phyloP scores from a whole-genome alignment of 2,797 vertebrate genomes.

The Pantherophis vulpinus region DNA sequence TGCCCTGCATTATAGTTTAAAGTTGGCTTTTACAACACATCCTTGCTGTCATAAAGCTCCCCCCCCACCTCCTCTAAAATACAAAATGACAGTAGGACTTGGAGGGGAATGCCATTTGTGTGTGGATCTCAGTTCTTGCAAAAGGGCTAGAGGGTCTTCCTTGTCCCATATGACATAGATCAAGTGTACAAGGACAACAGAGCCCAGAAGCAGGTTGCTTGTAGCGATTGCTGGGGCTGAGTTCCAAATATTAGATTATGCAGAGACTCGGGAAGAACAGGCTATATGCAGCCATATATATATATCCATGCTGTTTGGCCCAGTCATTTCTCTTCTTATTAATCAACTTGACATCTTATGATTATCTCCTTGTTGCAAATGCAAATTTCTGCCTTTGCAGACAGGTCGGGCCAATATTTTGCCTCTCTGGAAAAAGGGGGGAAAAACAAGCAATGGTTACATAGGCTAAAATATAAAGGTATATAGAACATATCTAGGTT shows the following conservation, averaged over 20 bases:
- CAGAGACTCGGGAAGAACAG: accelerated
- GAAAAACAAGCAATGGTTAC: background rate
- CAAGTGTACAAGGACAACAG: constrained; percentile 17
- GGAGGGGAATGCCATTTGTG: constrained; percentile 17
- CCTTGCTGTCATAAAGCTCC: background rate
- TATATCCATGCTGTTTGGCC: background rate
- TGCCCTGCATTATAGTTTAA: constrained; percentile 53
- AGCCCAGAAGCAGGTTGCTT: background rate
- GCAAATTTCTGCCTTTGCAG: background rate
- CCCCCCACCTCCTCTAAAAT: constrained; percentile 24
- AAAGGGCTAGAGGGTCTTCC: background rate
- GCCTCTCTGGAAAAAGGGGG: background rate
- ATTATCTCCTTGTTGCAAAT: accelerated
- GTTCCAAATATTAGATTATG: background rate
- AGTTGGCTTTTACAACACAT: constrained; percentile 45
- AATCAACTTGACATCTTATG: background rate
- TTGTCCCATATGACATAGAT: constrained; percentile 12
- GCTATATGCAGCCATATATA: background rate
- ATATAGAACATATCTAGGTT: background rate
- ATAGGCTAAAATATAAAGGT: accelerated
- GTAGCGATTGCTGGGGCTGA: background rate
- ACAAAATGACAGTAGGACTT: background rate
- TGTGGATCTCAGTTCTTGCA: accelerated
- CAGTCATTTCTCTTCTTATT: background rate
- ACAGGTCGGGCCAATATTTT: background rate